Conservation (phyloP, 1,140 invertebrate species). For the Bombus breviceps region DNA sequence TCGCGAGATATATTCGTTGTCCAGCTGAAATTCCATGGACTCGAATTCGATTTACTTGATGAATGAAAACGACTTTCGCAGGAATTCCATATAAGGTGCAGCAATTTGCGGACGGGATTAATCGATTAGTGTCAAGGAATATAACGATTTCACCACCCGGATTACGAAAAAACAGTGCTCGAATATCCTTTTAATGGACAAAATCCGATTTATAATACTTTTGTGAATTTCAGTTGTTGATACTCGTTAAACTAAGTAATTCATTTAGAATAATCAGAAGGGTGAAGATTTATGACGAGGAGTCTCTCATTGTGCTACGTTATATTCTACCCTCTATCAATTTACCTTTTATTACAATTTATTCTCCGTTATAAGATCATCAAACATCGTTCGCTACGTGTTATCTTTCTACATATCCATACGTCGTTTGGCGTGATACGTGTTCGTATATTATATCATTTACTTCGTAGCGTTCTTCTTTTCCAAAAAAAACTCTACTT, state of each 20-base stretch:
- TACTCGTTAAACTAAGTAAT: not conserved
- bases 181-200: not conserved
- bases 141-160: conserved; percentile 21
- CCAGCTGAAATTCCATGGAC: conserved; percentile 16
- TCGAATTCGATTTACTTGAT: conserved; percentile 35
- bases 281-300: not conserved
- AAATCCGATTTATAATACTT: not conserved
- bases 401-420: too few relatives aligned
- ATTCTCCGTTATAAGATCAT: too few relatives aligned
- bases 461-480: too few relatives aligned
- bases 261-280: not conserved
- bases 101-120: conserved; percentile 42
- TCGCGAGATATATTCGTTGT: not conserved
- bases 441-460: too few relatives aligned
- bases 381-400: too few relatives aligned
- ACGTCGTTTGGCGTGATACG: too few relatives aligned
- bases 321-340: too few relatives aligned
- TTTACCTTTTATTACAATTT: too few relatives aligned
- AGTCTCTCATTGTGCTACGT: not conserved
- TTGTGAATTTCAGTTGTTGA: not conserved
- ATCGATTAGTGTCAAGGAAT: conserved; percentile 19
- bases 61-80: conserved; percentile 35
- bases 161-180: conserved; percentile 3
- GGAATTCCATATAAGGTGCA: conserved; percentile 34
- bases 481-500: too few relatives aligned